Evolutionary conservation across 2,888 invertebrate species (phyloP), one percentile per base, ranked within the genome.

Genomic region (Zygaena filipendulae): DNA sequence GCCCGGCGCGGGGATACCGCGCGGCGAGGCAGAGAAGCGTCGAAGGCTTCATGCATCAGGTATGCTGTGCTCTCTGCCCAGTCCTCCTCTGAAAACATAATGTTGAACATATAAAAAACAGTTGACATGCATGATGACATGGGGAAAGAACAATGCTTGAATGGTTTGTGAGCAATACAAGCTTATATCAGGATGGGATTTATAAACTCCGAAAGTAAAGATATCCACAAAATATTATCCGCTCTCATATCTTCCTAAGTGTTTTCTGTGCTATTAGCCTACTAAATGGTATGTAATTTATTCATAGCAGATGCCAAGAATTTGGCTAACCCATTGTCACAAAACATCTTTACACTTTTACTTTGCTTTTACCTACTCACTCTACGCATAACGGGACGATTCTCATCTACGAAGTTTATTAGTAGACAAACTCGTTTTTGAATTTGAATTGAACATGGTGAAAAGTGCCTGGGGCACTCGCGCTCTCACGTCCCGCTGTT

Each of bases 41-140:
- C 81, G 43, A 82, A 77, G 0, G 81, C 77, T 39, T 81, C 81
- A 45, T 83, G 82, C 81, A 86, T 85, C 61, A 87, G 69, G 52
- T 87, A 87, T 6, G 83, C 82, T 10, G 84, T 82, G 42, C 86
- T 84, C 37, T 83, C 83, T 24, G 83, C 86, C 89, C 89, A 90
- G 52, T 90, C 90, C 49, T 90, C 90, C 68, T 90, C 90, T 90
- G 83, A 5, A 85, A 48, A 39, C 50, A 39, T 11, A 18, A 5
- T 11, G 11, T 10, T 33, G 18, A 11, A 32, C n/a, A 35, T 29
- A 28, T 19, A 11, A 12, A 30, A 27, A 23, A 33, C 24, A n/a
- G n/a, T n/a, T n/a, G n/a, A n/a, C n/a, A n/a, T 10, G 18, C 32
- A 29, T 12, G 21, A 19, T 23, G 27, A 13, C 21, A 27, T 23